Evolutionary conservation across 2,888 invertebrate species (phyloP).

Genomic region (Polyommatus icarus): DNA sequence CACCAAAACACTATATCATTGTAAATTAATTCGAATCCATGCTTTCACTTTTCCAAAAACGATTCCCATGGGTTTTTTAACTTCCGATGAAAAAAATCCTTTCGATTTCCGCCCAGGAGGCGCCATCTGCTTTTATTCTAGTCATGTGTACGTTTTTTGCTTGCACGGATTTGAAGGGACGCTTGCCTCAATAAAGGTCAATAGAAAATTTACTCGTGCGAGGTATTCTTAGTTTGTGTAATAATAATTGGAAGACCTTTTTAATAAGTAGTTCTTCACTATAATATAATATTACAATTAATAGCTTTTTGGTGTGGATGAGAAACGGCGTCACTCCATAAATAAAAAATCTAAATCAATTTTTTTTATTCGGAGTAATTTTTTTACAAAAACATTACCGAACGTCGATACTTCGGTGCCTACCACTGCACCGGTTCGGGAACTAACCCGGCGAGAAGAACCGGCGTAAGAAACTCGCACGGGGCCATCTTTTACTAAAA

Average conservation of each 20-base stretch:
- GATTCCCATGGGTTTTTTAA: slow-evolving; percentile 62
- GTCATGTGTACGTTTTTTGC: slow-evolving; percentile 70
- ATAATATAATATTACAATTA: too few species aligned
- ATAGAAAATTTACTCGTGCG: slow-evolving; percentile 19
- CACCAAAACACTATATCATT: neutral
- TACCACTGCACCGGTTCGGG: too few species aligned
- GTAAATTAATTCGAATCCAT: slow-evolving; percentile 37
- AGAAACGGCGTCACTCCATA: too few species aligned
- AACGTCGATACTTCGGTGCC: too few species aligned
- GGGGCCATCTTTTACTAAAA: too few species aligned
- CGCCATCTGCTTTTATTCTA: slow-evolving; percentile 75
- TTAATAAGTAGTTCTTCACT: neutral
- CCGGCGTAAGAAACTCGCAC: too few species aligned
- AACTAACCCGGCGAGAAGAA: too few species aligned
- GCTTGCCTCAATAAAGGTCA: slow-evolving; percentile 38
- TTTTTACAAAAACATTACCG: too few species aligned
- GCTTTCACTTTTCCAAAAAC: slow-evolving; percentile 62
- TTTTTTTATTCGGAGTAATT: too few species aligned
- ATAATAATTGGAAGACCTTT: neutral
- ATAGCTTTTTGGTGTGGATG: too few species aligned
- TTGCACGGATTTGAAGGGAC: slow-evolving; percentile 71
- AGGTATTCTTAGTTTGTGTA: neutral
- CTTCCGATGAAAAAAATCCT: slow-evolving; percentile 60
- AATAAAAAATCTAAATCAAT: too few species aligned
- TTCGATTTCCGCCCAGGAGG: slow-evolving; percentile 75